Evolutionary conservation across 2,113 vertebrate species (phyloP), one percentile per base, ranked within the genome.

Genomic region (Lipophrys pholis): DNA sequence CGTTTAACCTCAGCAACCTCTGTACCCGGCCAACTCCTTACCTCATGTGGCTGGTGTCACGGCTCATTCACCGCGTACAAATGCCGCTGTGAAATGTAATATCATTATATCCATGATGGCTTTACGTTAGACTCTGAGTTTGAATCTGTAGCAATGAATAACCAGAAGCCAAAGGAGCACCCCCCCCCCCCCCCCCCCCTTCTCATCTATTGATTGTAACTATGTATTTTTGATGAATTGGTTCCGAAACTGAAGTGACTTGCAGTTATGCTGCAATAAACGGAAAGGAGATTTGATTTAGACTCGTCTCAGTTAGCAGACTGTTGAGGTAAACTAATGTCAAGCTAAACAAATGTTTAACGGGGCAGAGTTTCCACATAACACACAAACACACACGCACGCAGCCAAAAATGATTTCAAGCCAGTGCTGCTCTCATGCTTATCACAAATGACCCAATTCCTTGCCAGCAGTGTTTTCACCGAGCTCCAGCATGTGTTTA

Each of bases 391-490:
- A 42, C 51, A 74, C 55, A 59, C 7, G 4, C 60, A 54, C 0
- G 5, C 62, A 73, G 76, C 80, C 78, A 83, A 83, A 76, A 85
- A 84, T 76, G 51, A 83, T 84, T 84, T 80, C 78, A 88, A 87
- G 68, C 63, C 78, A 2, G 59, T 69, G 67, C 64, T 81, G 81
- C 73, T 79, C 83, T 87, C 65, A 60, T 86, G 86, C 83, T 84
- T 90, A 88, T 92, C 89, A 61, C 75, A 90, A 90, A 88, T 90
- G 82, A 90, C 89, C 89, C 75, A 87, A 88, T 87, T 90, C 71
- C 75, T 52, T 40, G 62, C 73, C 69, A 73, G 83, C 71, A 81
- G 72, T 82, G 76, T 88, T 91, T 90, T 87, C 83, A 81, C 69
- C 85, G 87, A 68, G 69, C 75, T 85, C 58, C 79, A 84, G 86